Evolutionary conservation across 2,888 invertebrate species (phyloP), one percentile per base, ranked within the genome.

Genomic region (Microctonus brassicae): DNA sequence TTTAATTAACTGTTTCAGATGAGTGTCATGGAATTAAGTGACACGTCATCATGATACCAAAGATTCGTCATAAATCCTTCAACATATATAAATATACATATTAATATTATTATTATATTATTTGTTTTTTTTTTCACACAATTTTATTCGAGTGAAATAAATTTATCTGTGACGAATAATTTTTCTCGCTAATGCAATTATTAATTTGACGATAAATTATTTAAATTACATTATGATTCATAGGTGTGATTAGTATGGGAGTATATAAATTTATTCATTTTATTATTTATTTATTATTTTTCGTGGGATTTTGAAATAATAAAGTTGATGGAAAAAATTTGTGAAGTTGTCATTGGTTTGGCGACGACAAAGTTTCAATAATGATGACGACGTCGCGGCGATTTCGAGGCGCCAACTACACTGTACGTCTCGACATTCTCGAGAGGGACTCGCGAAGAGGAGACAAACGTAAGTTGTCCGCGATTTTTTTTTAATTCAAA

Each of bases 351-450:
- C 20, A 47, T 47, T 47, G 47, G 47, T n/a, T 47, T 47, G 47
- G 47, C 47, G 47, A 47, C 47, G 47, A 47, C 47, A 20, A 47
- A 47, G 6, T 47, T 47, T 17, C 9, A 17, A 47, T 47, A 47
- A 47, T 47, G 47, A 47, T 29, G 29, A 29, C 29, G 47, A n/a
- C 42, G 42, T 47, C 47, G 47, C 20, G 47, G 17, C 47, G 47
- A 47, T 47, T 47, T 47, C 47, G 17, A 47, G 47, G 47, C 47
- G 47, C 47, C 47, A 47, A 47, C 47, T 47, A 47, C 17, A n/a
- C 47, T 6, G 17, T 17, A 47, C 47, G 47, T 47, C 47, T 17
- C 17, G 47, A 47, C 47, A 17, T 47, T 47, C 47, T 47, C 47
- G 47, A 47, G 47, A 47, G 47, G 20, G 20, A 17, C 7, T 17